Evolutionary conservation across 2,797 vertebrate species (phyloP), one percentile per base, ranked within the genome.

Genomic region (Halcyon badia): DNA sequence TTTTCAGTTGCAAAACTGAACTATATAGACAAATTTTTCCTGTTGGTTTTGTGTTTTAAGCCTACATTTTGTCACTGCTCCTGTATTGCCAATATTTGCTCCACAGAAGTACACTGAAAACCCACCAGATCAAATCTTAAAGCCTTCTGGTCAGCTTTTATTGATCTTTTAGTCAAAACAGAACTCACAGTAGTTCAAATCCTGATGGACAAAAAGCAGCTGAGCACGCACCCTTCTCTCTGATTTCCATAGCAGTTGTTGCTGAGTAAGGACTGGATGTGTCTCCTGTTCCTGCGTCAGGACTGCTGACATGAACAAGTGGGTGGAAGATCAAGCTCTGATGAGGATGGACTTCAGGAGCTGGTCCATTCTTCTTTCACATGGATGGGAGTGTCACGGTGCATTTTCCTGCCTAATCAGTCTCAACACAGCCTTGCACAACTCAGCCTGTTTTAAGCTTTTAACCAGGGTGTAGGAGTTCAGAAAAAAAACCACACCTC

Each of bases 381-480:
- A 96, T 3, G 9, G 62, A 93, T 93, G 91, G 94, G 97, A 95
- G 96, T 73, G 95, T 80, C 93, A 84, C 56, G 66, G 70, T 0
- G 0, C 0, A 0, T 78, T 96, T 96, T 90, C 66, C 88, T 89
- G 80, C 75, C 60, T 90, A 52, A 95, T 96, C 94, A 94, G 91
- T 62, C 93, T 93, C 80, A 88, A 68, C 52, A 11, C 33, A 83
- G 79, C 66, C 83, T 97, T 97, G 85, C 95, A 96, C 93, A 96
- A 94, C 70, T 73, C 77, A 52, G 52, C 70, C 90, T 77, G 48
- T 82, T 77, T 70, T 87, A 93, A 92, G 95, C 91, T 92, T 93
- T 92, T 95, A 96, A 92, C 93, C 89, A 95, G 77, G 58, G 91
- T 92, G 97, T 96, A 97, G 97, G 95, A 97, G 96, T 96, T 97